Percentiles rank a stretch among this genome's conserved stretches.
phyloP scores from a whole-genome alignment of 92 coral and sea anemone species.

The Epizoanthus illoricatus region DNA sequence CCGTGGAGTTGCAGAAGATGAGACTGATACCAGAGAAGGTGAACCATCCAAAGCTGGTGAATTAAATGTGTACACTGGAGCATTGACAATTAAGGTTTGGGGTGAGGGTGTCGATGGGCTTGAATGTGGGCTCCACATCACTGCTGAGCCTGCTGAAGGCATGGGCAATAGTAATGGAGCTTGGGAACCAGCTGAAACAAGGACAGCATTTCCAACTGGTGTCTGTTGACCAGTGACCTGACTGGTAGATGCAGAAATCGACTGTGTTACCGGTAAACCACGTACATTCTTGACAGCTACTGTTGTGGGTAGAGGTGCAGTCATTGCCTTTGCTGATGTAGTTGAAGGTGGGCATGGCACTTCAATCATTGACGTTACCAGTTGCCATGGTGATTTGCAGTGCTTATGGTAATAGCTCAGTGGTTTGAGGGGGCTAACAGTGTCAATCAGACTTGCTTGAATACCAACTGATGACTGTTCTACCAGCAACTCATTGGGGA shows the following conservation, averaged over 20 bases:
- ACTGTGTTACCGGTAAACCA: not conserved
- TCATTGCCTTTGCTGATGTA: not conserved
- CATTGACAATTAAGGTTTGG: slow-evolving; percentile 22
- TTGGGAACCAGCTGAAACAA: slow-evolving; percentile 16
- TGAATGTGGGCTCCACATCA: slow-evolving; percentile 16
- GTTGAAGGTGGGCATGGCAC: not conserved
- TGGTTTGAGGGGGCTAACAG: slow-evolving; percentile 84
- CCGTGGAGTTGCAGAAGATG: not conserved
- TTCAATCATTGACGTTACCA: not conserved
- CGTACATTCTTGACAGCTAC: slow-evolving; percentile 1
- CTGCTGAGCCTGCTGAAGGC: slow-evolving; percentile 10
- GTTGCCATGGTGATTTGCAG: slow-evolving; percentile 47
- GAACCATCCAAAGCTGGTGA: not conserved
- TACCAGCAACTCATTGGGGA: slow-evolving; percentile 45
- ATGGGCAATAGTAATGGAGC: slow-evolving; percentile 22
- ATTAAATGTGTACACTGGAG: slow-evolving; percentile 21
- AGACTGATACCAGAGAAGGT: not conserved
- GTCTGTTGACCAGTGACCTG: slow-evolving; percentile 18
- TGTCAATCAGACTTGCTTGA: slow-evolving; percentile 82
- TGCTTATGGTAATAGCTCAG: slow-evolving; percentile 61
- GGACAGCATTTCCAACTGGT: not conserved
- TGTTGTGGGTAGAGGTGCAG: not conserved
- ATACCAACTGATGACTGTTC: slow-evolving; percentile 83
- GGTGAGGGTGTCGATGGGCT: slow-evolving; percentile 2
- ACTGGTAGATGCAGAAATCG: not conserved